Evolutionary conservation across 2,113 vertebrate genomes (phyloP).

Genomic region (Trogon surrucura): DNA sequence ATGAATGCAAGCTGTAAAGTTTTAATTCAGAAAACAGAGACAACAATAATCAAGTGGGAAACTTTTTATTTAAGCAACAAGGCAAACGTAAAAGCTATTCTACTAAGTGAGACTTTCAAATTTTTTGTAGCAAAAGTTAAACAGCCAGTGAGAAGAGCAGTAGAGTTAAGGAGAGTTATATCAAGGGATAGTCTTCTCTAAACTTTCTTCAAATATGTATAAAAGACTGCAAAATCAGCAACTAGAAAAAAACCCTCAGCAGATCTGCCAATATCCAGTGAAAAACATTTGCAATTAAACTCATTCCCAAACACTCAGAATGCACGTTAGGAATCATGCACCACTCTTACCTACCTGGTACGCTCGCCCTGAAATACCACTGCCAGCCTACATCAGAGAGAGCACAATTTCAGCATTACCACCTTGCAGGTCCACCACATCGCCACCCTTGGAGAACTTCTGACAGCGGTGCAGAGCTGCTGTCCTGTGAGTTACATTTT

Average conservation of each 20-base stretch:
- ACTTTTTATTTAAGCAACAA: constrained; percentile 46
- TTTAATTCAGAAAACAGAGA: background rate
- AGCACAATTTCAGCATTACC: background rate
- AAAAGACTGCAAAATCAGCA: background rate
- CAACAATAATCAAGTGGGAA: background rate
- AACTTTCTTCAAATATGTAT: background rate
- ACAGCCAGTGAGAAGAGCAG: background rate
- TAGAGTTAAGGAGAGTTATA: background rate
- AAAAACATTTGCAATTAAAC: background rate
- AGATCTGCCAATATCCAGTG: background rate
- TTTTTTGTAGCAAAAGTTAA: background rate
- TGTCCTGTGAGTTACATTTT: background rate
- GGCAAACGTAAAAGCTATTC: background rate
- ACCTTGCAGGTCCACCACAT: background rate
- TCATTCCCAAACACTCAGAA: background rate
- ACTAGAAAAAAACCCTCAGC: background rate
- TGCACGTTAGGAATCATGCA: background rate
- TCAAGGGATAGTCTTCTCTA: background rate
- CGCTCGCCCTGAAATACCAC: background rate
- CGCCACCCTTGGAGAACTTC: background rate
- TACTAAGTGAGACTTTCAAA: background rate
- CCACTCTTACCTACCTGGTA: constrained; percentile 19
- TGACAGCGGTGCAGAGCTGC: background rate
- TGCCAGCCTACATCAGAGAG: background rate
- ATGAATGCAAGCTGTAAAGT: background rate